A percentile compares a stretch with the other conserved stretches of the same genome.
phyloP scores from a whole-genome alignment of 2,113 vertebrate genomes.

The Daubentonia madagascariensis region DNA sequence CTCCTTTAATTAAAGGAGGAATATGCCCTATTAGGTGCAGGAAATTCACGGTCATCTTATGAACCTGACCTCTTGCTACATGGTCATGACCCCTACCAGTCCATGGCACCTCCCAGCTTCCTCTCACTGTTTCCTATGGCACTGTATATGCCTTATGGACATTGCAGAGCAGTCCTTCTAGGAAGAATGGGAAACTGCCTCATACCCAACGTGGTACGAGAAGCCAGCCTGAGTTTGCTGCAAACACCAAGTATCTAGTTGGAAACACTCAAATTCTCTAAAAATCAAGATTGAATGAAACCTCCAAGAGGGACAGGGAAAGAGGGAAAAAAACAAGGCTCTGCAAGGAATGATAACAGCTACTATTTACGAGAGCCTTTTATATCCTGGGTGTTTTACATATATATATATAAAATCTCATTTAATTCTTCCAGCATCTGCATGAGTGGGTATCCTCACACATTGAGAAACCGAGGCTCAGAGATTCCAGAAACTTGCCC shows the following conservation, averaged over 20 bases:
- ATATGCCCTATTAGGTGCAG: neutral
- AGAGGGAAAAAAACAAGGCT: neutral
- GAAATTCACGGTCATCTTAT: neutral
- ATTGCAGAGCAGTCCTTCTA: neutral
- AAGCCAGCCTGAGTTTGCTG: neutral
- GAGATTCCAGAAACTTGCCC: neutral
- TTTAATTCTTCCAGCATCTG: neutral
- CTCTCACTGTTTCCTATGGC: neutral
- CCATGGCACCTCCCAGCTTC: neutral
- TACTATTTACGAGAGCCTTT: neutral
- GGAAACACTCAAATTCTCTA: conserved; percentile 4
- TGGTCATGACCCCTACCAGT: neutral
- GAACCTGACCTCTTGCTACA: conserved; percentile 29
- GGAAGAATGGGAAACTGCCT: neutral
- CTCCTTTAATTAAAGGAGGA: conserved; percentile 15
- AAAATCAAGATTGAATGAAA: neutral
- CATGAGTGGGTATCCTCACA: neutral
- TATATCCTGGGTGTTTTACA: neutral
- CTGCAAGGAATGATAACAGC: neutral
- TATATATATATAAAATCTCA: neutral
- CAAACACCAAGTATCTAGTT: neutral
- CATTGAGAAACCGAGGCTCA: neutral
- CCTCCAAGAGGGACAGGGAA: neutral
- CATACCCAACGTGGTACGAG: neutral
- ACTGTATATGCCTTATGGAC: neutral